Percentiles rank a stretch among this genome's conserved stretches.
Evolutionary conservation across 2,797 vertebrate genomes (phyloP).

Genomic region (Sebastolobus alascanus): DNA sequence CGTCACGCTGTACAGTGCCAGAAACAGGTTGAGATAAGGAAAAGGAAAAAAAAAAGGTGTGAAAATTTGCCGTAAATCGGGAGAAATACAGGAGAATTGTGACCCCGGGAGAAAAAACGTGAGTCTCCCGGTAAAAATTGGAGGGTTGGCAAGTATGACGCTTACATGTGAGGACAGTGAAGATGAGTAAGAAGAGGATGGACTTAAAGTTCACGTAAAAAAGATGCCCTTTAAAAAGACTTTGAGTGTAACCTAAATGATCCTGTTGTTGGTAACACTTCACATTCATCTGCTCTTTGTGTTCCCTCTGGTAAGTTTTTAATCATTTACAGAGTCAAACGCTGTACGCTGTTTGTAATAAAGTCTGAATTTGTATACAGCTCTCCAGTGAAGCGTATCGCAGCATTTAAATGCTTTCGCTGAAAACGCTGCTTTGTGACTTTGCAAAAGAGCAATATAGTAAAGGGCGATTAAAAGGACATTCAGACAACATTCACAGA

Average conservation of each 20-base stretch:
- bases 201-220: slow-evolving; percentile 11
- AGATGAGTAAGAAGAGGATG: not conserved
- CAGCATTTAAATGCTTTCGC: slow-evolving; percentile 27
- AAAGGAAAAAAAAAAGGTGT: too few relatives aligned
- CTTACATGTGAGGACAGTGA: not conserved
- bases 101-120: too few relatives aligned
- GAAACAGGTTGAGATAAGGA: too few relatives aligned
- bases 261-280: slow-evolving; percentile 30
- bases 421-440: slow-evolving; percentile 39
- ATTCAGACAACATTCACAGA: slow-evolving; percentile 58
- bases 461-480: slow-evolving; percentile 62
- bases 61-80: accelerated
- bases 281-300: slow-evolving; percentile 56
- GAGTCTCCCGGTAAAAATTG: too few relatives aligned
- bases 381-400: slow-evolving; percentile 47
- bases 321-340: slow-evolving; percentile 25
- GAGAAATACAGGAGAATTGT: too few relatives aligned
- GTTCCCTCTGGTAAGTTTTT: slow-evolving; percentile 35
- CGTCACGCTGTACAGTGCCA: too few relatives aligned
- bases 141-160: not conserved
- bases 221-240: slow-evolving; percentile 51
- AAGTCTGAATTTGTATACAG: slow-evolving; percentile 37
- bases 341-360: slow-evolving; percentile 32
- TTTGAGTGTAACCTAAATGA: slow-evolving; percentile 34
- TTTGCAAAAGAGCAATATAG: slow-evolving; percentile 38